phyloP scores from a whole-genome alignment of 2,113 vertebrate species.

The Pomatorhinus ruficollis region DNA sequence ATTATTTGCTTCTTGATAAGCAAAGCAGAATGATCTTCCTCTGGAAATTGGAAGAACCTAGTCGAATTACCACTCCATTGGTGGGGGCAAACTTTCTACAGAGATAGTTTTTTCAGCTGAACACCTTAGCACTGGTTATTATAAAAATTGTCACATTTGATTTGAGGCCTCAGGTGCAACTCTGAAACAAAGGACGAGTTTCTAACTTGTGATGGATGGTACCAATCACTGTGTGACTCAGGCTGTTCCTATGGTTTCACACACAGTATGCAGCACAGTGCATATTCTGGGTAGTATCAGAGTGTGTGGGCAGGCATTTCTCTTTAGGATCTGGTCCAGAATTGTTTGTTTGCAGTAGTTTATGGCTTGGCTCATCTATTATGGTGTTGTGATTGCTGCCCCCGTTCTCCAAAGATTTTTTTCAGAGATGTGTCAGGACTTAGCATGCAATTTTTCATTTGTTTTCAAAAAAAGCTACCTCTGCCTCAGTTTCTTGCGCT shows the following conservation, averaged over 20 bases:
- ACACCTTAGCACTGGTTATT: not conserved
- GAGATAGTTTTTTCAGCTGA: constrained; percentile 3
- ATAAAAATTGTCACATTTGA: constrained; percentile 56
- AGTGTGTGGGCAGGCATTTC: constrained; percentile 10
- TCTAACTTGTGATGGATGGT: constrained; percentile 61
- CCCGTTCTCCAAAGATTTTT: not conserved
- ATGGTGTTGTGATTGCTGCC: not conserved
- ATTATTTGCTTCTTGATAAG: constrained; percentile 29
- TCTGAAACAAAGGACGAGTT: constrained; percentile 32
- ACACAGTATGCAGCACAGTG: not conserved
- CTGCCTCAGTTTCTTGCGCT: not conserved
- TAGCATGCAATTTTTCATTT: not conserved
- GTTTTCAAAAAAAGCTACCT: not conserved
- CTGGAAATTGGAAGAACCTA: not conserved
- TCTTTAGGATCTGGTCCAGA: constrained; percentile 6
- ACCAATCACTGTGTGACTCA: constrained; percentile 51
- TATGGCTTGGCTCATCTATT: constrained; percentile 11
- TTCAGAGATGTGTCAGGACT: not conserved
- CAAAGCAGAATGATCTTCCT: constrained; percentile 22
- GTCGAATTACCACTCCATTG: constrained; percentile 5
- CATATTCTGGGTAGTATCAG: not conserved
- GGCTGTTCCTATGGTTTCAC: constrained; percentile 44
- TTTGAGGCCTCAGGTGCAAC: constrained; percentile 54
- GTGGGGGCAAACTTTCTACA: not conserved
- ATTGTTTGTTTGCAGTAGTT: constrained; percentile 30